Base-by-base conservation (phyloP, 2,888 invertebrate species). In the Amphipyra tragopoginis region DNA sequence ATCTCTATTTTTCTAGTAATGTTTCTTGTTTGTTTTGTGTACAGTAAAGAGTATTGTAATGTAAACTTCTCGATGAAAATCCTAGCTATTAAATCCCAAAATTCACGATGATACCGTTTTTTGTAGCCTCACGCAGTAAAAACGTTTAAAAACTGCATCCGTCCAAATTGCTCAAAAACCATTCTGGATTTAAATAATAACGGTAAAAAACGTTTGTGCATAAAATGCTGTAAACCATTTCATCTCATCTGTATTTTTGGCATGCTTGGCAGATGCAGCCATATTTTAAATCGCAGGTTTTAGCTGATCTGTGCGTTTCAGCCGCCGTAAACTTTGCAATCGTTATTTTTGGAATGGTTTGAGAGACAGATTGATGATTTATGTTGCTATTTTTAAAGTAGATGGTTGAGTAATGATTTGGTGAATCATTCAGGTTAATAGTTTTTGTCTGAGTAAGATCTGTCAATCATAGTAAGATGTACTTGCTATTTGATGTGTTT, bases 161-260 rank as follows among this genome's bases (percentile, higher is more conserved):
- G 36, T 43, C 36, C 53, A 50, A 53, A 58, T 53, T 47, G 52
- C 40, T 38, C 13, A 40, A 33, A 49, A 57, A 64, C n/a, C 11
- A 34, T 51, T 66, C 8, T 34, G 15, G 15, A 66, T 69, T 70
- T 62, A 56, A 52, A 65, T 53, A 52, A 65, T 53, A 65, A 49
- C 26, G 36, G 47, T 38, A 21, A 26, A 38, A 14, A 61, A 43
- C 15, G 38, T 14, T 50, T 52, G 11, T 21, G 13, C 43, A 38
- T 43, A 15, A 21, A 65, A 36, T 15, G 7, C 10, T 36, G 36
- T 45, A 14, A 36, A 11, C 26, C 11, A 29, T 53, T 39, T 40
- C 15, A 38, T 15, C 6, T 42, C 39, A 36, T 59, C 7, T 39
- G 45, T 72, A 72, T 55, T 51, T 58, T 33, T 14, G 10, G 43